phyloP scores from a whole-genome alignment of 2,888 invertebrate species.

The Dichetophora obliterata region DNA sequence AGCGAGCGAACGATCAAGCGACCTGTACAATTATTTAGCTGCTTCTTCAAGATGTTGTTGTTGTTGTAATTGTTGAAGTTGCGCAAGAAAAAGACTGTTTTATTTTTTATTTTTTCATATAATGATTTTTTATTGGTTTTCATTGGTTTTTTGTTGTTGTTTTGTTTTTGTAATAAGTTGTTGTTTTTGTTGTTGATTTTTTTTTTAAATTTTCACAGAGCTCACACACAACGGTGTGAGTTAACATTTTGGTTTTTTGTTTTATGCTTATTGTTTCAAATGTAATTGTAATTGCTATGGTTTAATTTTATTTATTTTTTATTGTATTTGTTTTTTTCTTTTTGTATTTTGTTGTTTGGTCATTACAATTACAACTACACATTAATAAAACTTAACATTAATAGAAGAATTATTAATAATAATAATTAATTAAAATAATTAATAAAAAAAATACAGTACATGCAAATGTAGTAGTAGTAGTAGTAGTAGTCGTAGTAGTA shows the following conservation, averaged over 20 bases:
- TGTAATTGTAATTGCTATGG: conserved; percentile 29
- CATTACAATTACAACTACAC: conserved; percentile 19
- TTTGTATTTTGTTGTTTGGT: conserved; percentile 15
- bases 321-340: conserved; percentile 32
- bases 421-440: conserved; percentile 8
- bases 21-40: no score
- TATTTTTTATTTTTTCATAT: background rate
- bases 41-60: no score
- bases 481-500: background rate
- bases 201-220: conserved; percentile 32
- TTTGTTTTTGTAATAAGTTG: background rate
- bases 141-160: background rate
- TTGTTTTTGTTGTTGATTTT: no score
- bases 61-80: background rate
- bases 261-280: conserved; percentile 42
- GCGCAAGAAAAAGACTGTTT: background rate
- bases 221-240: background rate
- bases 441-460: conserved; percentile 16
- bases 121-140: background rate
- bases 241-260: conserved; percentile 32
- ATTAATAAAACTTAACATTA: conserved; percentile 26
- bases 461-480: background rate
- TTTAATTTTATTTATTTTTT: conserved; percentile 41
- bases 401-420: conserved; percentile 20
- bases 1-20: no score